Base-by-base conservation (phyloP, 2,797 vertebrate species). In the Ctenopoma multispine region DNA sequence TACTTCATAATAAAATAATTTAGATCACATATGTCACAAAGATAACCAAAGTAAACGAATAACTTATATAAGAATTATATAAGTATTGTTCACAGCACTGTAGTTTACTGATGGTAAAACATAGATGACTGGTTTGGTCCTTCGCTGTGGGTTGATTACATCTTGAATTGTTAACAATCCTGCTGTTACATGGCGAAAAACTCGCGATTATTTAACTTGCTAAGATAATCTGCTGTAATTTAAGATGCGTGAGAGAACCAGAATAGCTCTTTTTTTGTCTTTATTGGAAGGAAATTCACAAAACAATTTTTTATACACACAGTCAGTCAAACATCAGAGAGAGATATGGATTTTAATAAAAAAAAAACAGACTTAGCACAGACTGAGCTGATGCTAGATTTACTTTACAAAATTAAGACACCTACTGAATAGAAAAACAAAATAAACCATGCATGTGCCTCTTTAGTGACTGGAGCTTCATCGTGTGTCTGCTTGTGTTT, bases 401-500 rank as follows among this genome's bases (percentile, higher is more conserved):
- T 34, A 34, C 31, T 29, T 29, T 29, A 4, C 4, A 29, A 17
- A 54, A 29, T 62, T n/a, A 41, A 1, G 41, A 46, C 21, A 15
- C 44, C 38, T 59, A 23, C 13, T 67, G 3, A 38, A 13, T 12
- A 38, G 13, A 12, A 38, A 38, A 68, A 27, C 51, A 62, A 38
- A 24, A 43, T 43, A 17, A 41, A 6, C 29, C 31, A 29, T 23
- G 3, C 13, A 34, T 48, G 41, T 59, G 43, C 8, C 31, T 34
- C 36, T 34, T 34, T 8, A 44, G 51, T 48, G 12, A 4, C 27
- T 29, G 27, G 15, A 13, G 27, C 27, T 29, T 29, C 27, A 2
- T 57, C 31, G 23, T 64, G 14, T 23, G 50, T 12, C 1, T 56
- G 13, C 7, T 4, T 34, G 27, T 79, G 58, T 75, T 63, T 73